Percentiles rank a stretch among this genome's conserved stretches.
Conservation (phyloP, 2,888 invertebrate genomes). For the Alcis repandata region DNA sequence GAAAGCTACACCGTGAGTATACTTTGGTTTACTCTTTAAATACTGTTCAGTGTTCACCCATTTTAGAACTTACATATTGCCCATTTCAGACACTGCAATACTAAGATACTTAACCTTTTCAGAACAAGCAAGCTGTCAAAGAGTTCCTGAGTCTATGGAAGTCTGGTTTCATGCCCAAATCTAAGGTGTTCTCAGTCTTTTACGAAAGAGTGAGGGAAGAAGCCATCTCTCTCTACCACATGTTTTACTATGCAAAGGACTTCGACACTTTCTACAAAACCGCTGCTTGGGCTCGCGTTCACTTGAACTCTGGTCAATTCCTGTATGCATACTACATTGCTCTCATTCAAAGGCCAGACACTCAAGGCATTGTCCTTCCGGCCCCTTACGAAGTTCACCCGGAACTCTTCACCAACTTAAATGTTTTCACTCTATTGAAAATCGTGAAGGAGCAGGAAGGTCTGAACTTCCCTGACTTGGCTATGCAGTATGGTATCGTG, state of each 20-base stretch:
- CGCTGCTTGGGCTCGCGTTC: conserved; percentile 85
- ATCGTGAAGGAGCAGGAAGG: conserved; percentile 75
- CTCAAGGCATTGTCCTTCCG: conserved; percentile 86
- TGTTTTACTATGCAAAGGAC: conserved; percentile 87
- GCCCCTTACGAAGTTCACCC: conserved; percentile 90
- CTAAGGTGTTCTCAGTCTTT: conserved; percentile 83
- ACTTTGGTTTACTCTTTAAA: neutral
- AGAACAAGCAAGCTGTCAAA: conserved; percentile 63
- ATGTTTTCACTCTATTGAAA: conserved; percentile 80
- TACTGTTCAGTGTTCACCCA: no score
- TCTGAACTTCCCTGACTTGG: conserved; percentile 61
- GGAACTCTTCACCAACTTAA: conserved; percentile 87
- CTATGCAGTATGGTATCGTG: conserved; percentile 71
- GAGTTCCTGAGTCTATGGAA: conserved; percentile 75
- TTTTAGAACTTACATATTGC: no score
- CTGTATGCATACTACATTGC: conserved; percentile 88
- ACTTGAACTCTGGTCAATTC: conserved; percentile 88
- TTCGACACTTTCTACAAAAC: conserved; percentile 87
- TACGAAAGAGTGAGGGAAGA: conserved; percentile 78
- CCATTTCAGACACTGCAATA: neutral
- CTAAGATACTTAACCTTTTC: conserved; percentile 6
- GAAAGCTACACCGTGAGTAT: conserved; percentile 72
- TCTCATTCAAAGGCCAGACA: conserved; percentile 86
- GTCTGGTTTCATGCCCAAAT: conserved; percentile 79
- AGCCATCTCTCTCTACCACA: conserved; percentile 83